phyloP scores from a whole-genome alignment of 2,113 vertebrate genomes.

The Rhea americana region DNA sequence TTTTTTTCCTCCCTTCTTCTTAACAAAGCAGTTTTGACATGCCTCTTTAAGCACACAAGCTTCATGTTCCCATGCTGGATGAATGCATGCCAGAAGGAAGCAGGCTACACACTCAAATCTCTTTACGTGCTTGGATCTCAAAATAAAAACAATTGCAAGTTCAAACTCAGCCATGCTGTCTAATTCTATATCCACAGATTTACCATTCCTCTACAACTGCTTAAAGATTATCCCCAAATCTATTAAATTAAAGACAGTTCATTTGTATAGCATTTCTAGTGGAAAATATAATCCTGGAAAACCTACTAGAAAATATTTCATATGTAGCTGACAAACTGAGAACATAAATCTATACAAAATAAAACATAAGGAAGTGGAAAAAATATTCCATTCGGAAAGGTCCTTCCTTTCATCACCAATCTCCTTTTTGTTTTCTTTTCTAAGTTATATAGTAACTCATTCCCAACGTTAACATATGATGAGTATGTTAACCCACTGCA shows the following conservation, averaged over 20 bases:
- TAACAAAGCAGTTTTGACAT: constrained; percentile 55
- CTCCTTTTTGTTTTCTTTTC: not conserved
- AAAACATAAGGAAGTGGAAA: not conserved
- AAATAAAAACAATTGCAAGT: constrained; percentile 35
- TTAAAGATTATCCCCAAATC: not conserved
- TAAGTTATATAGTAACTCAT: not conserved
- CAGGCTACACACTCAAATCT: not conserved
- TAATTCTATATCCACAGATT: not conserved
- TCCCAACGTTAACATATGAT: fast-evolving
- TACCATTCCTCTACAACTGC: not conserved
- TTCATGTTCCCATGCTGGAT: constrained; percentile 26
- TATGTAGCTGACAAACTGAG: not conserved
- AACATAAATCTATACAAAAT: not conserved
- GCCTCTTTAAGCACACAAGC: constrained; percentile 42
- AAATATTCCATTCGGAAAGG: not conserved
- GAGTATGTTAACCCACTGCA: fast-evolving
- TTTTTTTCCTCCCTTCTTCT: not conserved
- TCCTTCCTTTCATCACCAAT: not conserved
- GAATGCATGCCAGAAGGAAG: constrained; percentile 25
- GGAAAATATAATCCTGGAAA: not conserved
- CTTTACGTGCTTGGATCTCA: constrained; percentile 5
- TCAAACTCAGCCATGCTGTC: not conserved
- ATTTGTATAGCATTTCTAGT: not conserved
- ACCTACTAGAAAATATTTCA: not conserved
- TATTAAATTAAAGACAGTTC: not conserved